These are phyloP conservation scores for Psittacula derbiana DNA, from an alignment of 2,797 vertebrate species.

Conservation along the genomic window DNA sequence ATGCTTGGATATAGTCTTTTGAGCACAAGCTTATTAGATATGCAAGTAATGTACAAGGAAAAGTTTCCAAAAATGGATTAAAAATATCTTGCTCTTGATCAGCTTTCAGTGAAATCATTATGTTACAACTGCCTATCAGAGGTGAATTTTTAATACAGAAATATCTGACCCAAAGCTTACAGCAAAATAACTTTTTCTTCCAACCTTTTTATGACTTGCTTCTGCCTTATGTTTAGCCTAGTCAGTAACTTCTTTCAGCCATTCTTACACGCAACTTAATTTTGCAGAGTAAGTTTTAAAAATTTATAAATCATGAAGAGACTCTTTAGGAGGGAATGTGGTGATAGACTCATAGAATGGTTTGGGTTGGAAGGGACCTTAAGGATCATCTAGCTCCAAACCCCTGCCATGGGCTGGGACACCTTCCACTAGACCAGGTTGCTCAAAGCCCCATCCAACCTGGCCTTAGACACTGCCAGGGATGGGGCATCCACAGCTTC, in stretches of 20 bases:
- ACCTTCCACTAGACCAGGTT: not conserved
- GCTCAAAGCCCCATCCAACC: not conserved
- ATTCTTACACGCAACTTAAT: not conserved
- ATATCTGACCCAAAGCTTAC: not conserved
- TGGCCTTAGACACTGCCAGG: not conserved
- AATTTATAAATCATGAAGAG: fast-evolving
- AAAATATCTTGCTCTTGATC: not conserved
- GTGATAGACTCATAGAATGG: not conserved
- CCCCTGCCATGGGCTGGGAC: not conserved
- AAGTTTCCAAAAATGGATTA: not conserved
- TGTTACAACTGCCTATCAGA: not conserved
- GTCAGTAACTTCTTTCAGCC: not conserved
- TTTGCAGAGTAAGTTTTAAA: not conserved
- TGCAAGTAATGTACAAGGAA: not conserved
- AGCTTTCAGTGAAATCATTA: not conserved
- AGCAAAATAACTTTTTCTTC: not conserved
- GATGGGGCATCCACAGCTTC: not conserved
- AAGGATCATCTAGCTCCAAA: not conserved
- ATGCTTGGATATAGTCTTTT: not conserved
- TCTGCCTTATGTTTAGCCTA: not conserved
- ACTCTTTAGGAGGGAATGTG: too few species aligned
- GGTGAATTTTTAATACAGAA: not conserved
- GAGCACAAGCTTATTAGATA: not conserved
- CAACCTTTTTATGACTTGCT: not conserved
- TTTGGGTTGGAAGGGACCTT: not conserved